Percentiles rank a stretch among this genome's conserved stretches.
Conservation (phyloP, 1,140 invertebrate species). For the Drosophila albomicans region DNA sequence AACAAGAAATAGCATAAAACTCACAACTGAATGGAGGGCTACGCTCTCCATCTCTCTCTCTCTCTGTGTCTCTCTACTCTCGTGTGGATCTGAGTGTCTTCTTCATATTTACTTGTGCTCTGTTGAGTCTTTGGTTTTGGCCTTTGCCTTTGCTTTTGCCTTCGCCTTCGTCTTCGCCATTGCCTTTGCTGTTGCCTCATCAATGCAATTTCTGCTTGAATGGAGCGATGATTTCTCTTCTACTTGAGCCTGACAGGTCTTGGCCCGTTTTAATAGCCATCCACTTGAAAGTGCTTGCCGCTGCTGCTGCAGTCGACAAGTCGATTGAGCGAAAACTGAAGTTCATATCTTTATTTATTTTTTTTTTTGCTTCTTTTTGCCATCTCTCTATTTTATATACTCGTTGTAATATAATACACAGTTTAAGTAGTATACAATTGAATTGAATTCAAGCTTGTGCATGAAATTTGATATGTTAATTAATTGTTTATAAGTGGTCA, state of each 20-base stretch:
- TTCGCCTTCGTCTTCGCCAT: neutral
- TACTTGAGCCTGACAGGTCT: constrained; percentile 65
- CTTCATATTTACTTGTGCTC: constrained; percentile 6
- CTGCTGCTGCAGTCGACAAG: constrained; percentile 63
- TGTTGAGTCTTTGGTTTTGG: constrained; percentile 5
- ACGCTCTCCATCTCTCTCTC: neutral
- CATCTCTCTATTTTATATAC: constrained; percentile 15
- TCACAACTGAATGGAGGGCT: neutral
- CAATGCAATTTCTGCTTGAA: constrained; percentile 57
- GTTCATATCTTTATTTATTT: constrained; percentile 43
- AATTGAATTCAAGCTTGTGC: constrained; percentile 17
- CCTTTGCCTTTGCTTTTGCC: neutral
- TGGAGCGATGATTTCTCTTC: constrained; percentile 56
- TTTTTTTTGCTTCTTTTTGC: constrained; percentile 8
- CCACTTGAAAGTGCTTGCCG: constrained; percentile 50
- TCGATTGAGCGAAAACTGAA: constrained; percentile 62
- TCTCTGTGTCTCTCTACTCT: neutral
- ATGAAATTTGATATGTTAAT: constrained; percentile 31
- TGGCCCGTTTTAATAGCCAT: constrained; percentile 64
- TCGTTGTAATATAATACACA: neutral
- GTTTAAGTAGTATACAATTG: constrained; percentile 1
- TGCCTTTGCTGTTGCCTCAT: constrained; percentile 27
- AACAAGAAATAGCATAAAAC: constrained; percentile 3
- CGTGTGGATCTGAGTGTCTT: constrained; percentile 1
- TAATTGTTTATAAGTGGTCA: constrained; percentile 27